phyloP scores from a whole-genome alignment of 2,888 invertebrate species.

The Lutraria lutraria region DNA sequence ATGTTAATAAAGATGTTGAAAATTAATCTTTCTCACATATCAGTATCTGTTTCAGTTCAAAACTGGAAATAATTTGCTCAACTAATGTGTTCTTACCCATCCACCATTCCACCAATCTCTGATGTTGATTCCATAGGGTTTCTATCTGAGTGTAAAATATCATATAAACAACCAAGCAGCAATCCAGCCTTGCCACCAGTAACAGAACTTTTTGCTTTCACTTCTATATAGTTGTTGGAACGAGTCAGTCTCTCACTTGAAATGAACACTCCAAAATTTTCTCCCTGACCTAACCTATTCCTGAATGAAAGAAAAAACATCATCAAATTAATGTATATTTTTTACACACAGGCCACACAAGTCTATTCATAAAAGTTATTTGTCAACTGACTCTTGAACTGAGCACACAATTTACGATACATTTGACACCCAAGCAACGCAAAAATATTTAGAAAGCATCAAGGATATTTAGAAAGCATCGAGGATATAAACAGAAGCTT shows the following conservation, averaged over 20 bases:
- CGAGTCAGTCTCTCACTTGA: conserved; percentile 74
- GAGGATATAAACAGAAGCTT: not conserved
- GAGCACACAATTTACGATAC: too few relatives aligned
- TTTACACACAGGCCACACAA: too few relatives aligned
- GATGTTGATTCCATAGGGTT: conserved; percentile 74
- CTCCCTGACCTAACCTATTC: conserved; percentile 45
- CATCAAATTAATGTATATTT: not conserved
- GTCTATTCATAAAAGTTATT: too few relatives aligned
- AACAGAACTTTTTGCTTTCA: conserved; percentile 52
- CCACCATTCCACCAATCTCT: conserved; percentile 75
- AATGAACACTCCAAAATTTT: conserved; percentile 64
- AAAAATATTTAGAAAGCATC: not conserved
- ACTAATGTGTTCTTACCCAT: conserved; percentile 66
- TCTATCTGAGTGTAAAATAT: conserved; percentile 63
- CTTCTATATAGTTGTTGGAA: conserved; percentile 74
- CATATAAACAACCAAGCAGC: conserved; percentile 71
- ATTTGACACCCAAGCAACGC: too few relatives aligned
- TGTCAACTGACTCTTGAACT: too few relatives aligned
- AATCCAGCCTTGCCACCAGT: conserved; percentile 58
- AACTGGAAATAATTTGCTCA: too few relatives aligned
- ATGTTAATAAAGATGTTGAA: too few relatives aligned
- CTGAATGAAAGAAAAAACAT: conserved; percentile 23
- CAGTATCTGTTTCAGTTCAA: too few relatives aligned
- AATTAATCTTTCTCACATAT: too few relatives aligned
- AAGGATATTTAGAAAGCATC: not conserved